Percentiles rank a stretch among this genome's conserved stretches.
These are phyloP conservation scores for Drosophila tripunctata DNA, from an alignment of 2,888 invertebrate species.

Conservation along the genomic window DNA sequence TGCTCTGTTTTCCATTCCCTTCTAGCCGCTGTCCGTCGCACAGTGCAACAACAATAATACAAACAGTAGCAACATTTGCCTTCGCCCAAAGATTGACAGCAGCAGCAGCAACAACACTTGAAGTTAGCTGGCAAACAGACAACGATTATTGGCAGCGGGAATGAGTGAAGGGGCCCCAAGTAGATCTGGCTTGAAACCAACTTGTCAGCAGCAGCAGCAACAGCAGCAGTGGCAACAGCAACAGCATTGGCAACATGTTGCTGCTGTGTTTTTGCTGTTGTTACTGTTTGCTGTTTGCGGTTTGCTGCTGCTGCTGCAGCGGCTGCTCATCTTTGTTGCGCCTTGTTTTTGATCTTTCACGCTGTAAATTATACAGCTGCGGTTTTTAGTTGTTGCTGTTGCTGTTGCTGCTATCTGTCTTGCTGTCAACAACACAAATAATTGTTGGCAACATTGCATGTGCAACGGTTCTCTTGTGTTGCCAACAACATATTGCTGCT, in stretches of 20 bases:
- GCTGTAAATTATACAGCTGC: conserved; percentile 56
- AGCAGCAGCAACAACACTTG: conserved; percentile 42
- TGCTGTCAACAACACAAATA: conserved; percentile 67
- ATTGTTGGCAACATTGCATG: conserved; percentile 61
- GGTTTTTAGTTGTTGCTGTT: conserved; percentile 28
- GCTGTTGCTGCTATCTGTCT: conserved; percentile 53
- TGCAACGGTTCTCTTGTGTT: conserved; percentile 53
- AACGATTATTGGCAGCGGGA: conserved; percentile 36
- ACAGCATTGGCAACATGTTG: conserved; percentile 53
- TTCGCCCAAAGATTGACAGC: conserved; percentile 73
- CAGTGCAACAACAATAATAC: conserved; percentile 50
- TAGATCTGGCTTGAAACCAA: conserved; percentile 31
- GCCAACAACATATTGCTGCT: conserved; percentile 50
- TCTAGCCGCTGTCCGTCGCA: background rate
- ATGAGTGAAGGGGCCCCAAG: conserved; percentile 59
- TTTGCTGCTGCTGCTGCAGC: conserved; percentile 31
- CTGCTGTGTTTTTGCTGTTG: conserved; percentile 14
- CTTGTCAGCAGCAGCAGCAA: conserved; percentile 54
- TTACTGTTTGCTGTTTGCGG: too few species aligned
- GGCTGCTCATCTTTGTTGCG: conserved; percentile 57
- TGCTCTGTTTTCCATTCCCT: background rate
- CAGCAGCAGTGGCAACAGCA: background rate
- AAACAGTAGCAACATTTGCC: conserved; percentile 77
- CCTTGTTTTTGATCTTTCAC: conserved; percentile 57
- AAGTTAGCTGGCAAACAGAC: conserved; percentile 31